Evolutionary conservation across 2,797 vertebrate species (phyloP), one percentile per base, ranked within the genome.

Genomic region (Neoniphon sammara): DNA sequence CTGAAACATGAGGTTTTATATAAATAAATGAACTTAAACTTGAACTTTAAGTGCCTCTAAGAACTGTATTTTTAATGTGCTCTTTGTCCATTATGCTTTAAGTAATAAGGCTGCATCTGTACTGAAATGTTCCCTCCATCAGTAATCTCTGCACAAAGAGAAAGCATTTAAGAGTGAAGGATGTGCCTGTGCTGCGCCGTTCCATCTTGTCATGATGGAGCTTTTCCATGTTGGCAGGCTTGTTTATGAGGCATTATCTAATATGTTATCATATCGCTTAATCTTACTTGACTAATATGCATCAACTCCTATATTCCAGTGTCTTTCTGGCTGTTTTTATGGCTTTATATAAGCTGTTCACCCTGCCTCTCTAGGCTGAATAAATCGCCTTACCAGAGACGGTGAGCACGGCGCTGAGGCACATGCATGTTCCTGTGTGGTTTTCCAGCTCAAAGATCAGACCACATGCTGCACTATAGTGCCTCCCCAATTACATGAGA

Each of bases 261-360:
- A 86, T 73, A 76, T 88, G 75, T 78, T 75, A 87, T 75, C 82
- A 77, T 53, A 55, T 30, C 78, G 79, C 66, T 78, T 87, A 80
- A 89, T 91, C 87, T 85, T 50, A 66, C 80, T 83, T 59, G 53
- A 64, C 82, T 86, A 86, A 87, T 86, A 85, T 81, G 66, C 61
- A 17, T 77, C 74, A 75, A 50, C 75, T 67, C 68, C 73, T 82
- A 75, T 87, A 77, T 80, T 58, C 30, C 55, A 21, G 61, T 80
- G 59, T 69, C 60, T 80, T 82, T 62, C n/a, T n/a, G n/a, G 39
- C 58, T 44, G 82, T 66, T 79, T 57, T 50, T 80, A 71, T 21
- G 65, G 58, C 47, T 70, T 75, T 52, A 67, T 57, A 21, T 20
- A 47, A 46, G 55, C 54, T 14, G 34, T 59, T 34, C 18, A 7